Percentiles rank a stretch among this genome's conserved stretches.
Conservation (phyloP, 2,113 vertebrate genomes). For the Butorides virescens region DNA sequence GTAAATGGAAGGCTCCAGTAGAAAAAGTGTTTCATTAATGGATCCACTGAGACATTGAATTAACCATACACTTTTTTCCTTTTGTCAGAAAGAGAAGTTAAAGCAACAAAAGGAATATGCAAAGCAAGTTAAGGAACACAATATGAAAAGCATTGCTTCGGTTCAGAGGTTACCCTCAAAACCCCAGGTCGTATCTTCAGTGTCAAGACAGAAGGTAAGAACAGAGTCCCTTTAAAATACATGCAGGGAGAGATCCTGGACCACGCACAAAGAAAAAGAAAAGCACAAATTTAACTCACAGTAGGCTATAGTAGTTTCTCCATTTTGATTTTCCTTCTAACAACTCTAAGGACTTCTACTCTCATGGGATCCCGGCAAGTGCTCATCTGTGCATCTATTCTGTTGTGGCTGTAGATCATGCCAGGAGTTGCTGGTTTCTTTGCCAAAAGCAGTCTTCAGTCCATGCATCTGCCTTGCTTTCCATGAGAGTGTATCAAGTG, state of each 20-base stretch:
- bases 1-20: not conserved
- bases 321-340: not conserved
- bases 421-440: not conserved
- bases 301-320: not conserved
- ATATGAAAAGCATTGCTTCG: constrained; percentile 75
- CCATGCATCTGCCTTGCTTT: not conserved
- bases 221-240: not conserved
- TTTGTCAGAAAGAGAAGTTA: constrained; percentile 83
- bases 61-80: not conserved
- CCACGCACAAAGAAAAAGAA: not conserved
- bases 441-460: not conserved
- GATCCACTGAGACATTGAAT: not conserved
- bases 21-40: not conserved
- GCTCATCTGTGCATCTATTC: not conserved
- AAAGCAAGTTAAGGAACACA: constrained; percentile 81
- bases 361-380: not conserved
- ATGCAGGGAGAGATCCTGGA: not conserved
- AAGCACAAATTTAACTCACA: not conserved
- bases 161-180: constrained; percentile 64
- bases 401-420: not conserved
- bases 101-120: constrained; percentile 86
- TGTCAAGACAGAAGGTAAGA: constrained; percentile 71
- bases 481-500: not conserved
- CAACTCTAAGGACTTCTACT: not conserved
- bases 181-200: not conserved